phyloP scores from a whole-genome alignment of 53 echinoderm and acorn worm species.

The Holothuria scabra region DNA sequence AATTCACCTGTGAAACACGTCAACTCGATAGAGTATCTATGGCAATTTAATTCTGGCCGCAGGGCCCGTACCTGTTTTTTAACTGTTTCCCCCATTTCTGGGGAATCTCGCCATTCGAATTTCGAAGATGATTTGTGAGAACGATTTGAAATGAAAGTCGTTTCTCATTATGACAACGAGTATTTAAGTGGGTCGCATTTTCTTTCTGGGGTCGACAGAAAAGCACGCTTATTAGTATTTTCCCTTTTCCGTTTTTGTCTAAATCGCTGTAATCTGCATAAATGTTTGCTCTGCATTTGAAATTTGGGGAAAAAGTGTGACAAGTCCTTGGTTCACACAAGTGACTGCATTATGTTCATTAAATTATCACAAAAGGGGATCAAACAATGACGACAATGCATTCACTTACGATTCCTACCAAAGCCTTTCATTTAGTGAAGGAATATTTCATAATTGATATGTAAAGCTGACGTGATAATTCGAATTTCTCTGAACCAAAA shows the following conservation, averaged over 20 bases:
- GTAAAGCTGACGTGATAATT: too few species aligned
- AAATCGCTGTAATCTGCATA: conserved; percentile 12
- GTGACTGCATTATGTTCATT: too few species aligned
- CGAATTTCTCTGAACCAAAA: too few species aligned
- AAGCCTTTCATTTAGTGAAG: too few species aligned
- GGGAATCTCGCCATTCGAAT: conserved; percentile 29
- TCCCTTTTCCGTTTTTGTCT: neutral
- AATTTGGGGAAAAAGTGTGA: too few species aligned
- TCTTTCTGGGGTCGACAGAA: conserved; percentile 14
- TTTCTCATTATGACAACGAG: conserved; percentile 23
- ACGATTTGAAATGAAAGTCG: conserved; percentile 6
- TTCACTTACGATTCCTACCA: too few species aligned
- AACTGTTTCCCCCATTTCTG: conserved; percentile 21
- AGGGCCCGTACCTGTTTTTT: conserved; percentile 36
- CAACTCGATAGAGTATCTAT: conserved; percentile 42
- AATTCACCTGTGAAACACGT: conserved; percentile 44
- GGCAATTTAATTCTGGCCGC: conserved; percentile 47
- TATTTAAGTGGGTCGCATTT: conserved; percentile 27
- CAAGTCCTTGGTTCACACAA: too few species aligned
- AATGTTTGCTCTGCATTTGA: conserved; percentile 17
- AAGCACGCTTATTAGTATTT: neutral
- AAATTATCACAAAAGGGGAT: too few species aligned
- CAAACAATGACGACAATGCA: too few species aligned
- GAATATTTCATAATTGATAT: too few species aligned
- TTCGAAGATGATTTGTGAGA: conserved; percentile 37